Base-by-base conservation (phyloP, 1,140 invertebrate genomes). In the Macrotrachela quadricornifera region DNA sequence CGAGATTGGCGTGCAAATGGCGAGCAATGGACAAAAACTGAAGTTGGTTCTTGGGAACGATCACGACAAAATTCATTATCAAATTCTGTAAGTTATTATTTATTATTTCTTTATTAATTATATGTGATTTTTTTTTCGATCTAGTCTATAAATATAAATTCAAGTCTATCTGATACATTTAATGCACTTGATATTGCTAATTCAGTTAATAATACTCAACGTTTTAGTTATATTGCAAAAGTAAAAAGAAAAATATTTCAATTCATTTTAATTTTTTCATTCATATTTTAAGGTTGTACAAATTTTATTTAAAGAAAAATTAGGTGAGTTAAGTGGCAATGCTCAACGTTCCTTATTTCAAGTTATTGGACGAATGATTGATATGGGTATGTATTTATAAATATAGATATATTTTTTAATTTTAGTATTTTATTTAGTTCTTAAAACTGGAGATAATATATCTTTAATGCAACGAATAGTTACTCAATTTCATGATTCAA, bases 11-110 rank as follows among this genome's bases (percentile, higher is more conserved):
- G 88, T 63, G 91, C 86, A 54, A 86, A 87, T 42, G 91, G 91
- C 38, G 90, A 96, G 69, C 82, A 83, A 63, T 96, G 91, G 91
- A 85, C 96, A 15, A 90, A 91, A 74, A 94, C 87, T 38, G 79
- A 84, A 59, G 84, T 88, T 69, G 86, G 88, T 53, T 60, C 21
- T 30, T 30, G 21, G 21, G 8, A 30, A 30, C 21, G 8, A 30
- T 30, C 21, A 30, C 21, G 21, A 30, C 21, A 8, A 30, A 8
- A 4, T 2, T 30, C 21, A 30, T 30, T 30, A 30, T 30, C 21
- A 4, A 30, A 30, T 30, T 8, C 8, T 30, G 21, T 30, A 30
- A 30, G 8, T 30, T 8, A 30, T 30, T 30, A 30, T 30, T 4
- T 30, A 30, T 30, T 2, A 30, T 8, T 30, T 30, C 21, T 8